Evolutionary conservation across 2,888 invertebrate species (phyloP), one percentile per base, ranked within the genome.

Genomic region (Automeris io): DNA sequence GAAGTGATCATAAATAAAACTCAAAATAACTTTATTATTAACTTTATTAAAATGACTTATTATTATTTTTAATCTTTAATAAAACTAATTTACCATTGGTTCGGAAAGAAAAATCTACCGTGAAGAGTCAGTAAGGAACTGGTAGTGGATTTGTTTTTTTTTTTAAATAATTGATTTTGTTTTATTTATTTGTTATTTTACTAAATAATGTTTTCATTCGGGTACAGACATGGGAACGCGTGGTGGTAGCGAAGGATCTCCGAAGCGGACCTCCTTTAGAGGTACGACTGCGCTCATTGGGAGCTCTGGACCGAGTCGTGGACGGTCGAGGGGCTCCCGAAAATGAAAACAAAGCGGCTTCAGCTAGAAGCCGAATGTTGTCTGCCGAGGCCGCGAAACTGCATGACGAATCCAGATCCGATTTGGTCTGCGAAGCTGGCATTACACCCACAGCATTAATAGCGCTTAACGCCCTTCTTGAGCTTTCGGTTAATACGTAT

Each of bases 151-250:
- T n/a, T n/a, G n/a, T n/a, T n/a, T n/a, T n/a, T n/a, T n/a, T n/a
- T n/a, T n/a, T n/a, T n/a, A n/a, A n/a, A n/a, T n/a, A n/a, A n/a
- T n/a, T n/a, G n/a, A n/a, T n/a, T n/a, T n/a, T n/a, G n/a, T n/a
- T n/a, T n/a, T n/a, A n/a, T n/a, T n/a, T n/a, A n/a, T n/a, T n/a
- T n/a, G n/a, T n/a, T n/a, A n/a, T n/a, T n/a, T 18, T 18, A 24
- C 8, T 3, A 12, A 3, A 11, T 18, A 18, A 25, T 33, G 22
- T 40, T 41, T 23, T 7, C 8, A 8, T 24, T n/a, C 3, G 31
- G 35, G 37, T 5, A 66, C 61, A 93, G 92, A 90, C 94, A 35
- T 94, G 92, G 89, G 91, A 91, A 49, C 85, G 88, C 88, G 51
- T 80, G 3, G 58, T 78, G 7, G 61, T 72, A 23, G 46, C 69